Evolutionary conservation across 2,797 vertebrate species (phyloP), one percentile per base, ranked within the genome.

Genomic region (Parauchenoglanis ngamensis): DNA sequence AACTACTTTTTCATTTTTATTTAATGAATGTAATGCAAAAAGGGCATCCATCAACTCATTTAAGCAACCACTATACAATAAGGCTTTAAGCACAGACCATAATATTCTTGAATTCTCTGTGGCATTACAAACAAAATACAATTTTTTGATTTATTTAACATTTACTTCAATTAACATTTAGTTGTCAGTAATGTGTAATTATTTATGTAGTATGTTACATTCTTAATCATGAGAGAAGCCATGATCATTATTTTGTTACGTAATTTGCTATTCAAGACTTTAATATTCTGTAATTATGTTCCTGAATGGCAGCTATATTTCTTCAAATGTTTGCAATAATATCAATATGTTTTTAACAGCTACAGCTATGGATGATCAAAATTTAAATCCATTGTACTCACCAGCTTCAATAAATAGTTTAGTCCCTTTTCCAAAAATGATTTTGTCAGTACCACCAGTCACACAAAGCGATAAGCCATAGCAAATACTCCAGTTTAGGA

Each of bases 381-480:
- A 49, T 49, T 17, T 49, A 17, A 82, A 28, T 31, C 23, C 7
- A 63, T 15, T 61, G 54, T 11, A 90, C 91, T 89, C 80, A 91
- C 91, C 85, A 35, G 76, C 17, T 86, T 87, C 56, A 65, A 91
- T 68, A 28, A 65, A 5, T 7, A 92, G 81, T 46, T 85, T 89
- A 70, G 84, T 89, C 13, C 87, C 91, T 85, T 84, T 76, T 23
- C 86, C 90, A 90, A 91, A 91, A 78, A 87, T 54, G 1, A 92
- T 54, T 75, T 63, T 89, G 76, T 77, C 56, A 73, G 44, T 31
- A 23, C 10, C 59, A 31, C 12, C 11, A 90, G 83, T 87, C 90
- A 91, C 91, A 91, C 91, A 91, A 56, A 68, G 72, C 25, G 0
- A 59, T 13, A 61, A 21, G 52, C 40, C 68, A 83, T 83, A 77